Conservation (phyloP, 1,140 invertebrate genomes). For the Subanguina moxae region DNA sequence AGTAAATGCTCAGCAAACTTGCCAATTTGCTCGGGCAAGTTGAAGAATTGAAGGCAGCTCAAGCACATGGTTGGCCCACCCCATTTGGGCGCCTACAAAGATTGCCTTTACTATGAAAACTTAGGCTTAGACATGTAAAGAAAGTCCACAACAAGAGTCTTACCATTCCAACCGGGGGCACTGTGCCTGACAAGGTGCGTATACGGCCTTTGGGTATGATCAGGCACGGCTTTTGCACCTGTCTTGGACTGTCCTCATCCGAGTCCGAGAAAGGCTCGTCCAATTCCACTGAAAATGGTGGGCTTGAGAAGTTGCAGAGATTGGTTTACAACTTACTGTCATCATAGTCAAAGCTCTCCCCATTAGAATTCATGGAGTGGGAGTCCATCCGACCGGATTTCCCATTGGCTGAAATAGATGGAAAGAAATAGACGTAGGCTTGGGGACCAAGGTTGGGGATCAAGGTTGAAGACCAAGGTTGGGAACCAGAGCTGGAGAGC, state of each 20-base stretch:
- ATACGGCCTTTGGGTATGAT: conserved; percentile 56
- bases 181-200: conserved; percentile 56
- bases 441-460: too few species aligned
- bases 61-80: conserved; percentile 59
- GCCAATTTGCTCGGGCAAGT: conserved; percentile 51
- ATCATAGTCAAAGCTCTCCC: conserved; percentile 52
- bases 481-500: too few species aligned
- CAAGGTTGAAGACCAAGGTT: too few species aligned
- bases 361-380: conserved; percentile 50
- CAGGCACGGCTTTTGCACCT: conserved; percentile 49
- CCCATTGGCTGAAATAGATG: conserved; percentile 33
- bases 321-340: conserved; percentile 50
- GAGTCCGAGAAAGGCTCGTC: conserved; percentile 59
- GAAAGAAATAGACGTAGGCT: background rate
- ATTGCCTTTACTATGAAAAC: too few species aligned
- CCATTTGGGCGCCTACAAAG: conserved; percentile 60
- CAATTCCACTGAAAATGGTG: conserved; percentile 47
- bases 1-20: conserved; percentile 48
- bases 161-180: conserved; percentile 54
- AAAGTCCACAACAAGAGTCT: too few species aligned
- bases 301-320: conserved; percentile 17
- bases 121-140: too few species aligned
- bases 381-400: conserved; percentile 23
- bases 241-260: conserved; percentile 47
- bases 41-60: conserved; percentile 56